These are phyloP conservation scores for Caranx ignobilis DNA, from an alignment of 2,113 vertebrate genomes.

Conservation along the genomic window DNA sequence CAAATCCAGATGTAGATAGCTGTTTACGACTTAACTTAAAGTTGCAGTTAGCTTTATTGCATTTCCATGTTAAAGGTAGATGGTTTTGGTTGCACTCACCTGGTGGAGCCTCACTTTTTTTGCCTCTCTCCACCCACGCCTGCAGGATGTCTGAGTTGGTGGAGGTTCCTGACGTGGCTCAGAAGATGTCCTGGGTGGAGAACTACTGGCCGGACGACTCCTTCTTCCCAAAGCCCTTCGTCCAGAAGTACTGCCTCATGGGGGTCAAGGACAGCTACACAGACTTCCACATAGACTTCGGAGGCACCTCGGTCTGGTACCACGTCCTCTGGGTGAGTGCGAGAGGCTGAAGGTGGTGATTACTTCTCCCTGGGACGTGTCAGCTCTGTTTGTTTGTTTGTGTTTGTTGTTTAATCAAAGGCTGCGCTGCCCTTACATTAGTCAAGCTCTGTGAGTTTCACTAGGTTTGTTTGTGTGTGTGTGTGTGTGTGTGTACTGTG, in stretches of 20 bases:
- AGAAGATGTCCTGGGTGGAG: conserved; percentile 99
- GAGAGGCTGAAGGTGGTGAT: neutral
- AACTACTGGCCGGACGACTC: conserved; percentile 99
- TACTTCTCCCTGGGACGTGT: too few relatives aligned
- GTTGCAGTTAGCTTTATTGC: too few relatives aligned
- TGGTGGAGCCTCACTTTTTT: neutral
- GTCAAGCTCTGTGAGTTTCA: neutral
- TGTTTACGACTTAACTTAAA: too few relatives aligned
- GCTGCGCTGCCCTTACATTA: neutral
- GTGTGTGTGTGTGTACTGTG: neutral
- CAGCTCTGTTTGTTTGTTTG: neutral
- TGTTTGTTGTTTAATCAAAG: neutral
- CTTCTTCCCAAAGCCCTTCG: conserved; percentile 98
- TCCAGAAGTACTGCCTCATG: conserved; percentile 99
- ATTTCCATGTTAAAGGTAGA: too few relatives aligned
- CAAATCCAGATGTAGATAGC: too few relatives aligned
- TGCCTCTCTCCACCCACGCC: neutral
- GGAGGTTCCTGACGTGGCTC: conserved; percentile 95
- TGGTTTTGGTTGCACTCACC: too few relatives aligned
- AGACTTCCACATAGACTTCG: conserved; percentile 99
- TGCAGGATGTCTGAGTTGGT: conserved; percentile 97
- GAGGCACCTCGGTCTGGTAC: conserved; percentile 99
- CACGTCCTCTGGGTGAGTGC: conserved; percentile 96
- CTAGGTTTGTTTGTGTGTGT: conserved; percentile 6
- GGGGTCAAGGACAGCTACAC: conserved; percentile 98